These are phyloP conservation scores for Oeneis ivallda DNA, from an alignment of 2,888 invertebrate species.

Conservation along the genomic window DNA sequence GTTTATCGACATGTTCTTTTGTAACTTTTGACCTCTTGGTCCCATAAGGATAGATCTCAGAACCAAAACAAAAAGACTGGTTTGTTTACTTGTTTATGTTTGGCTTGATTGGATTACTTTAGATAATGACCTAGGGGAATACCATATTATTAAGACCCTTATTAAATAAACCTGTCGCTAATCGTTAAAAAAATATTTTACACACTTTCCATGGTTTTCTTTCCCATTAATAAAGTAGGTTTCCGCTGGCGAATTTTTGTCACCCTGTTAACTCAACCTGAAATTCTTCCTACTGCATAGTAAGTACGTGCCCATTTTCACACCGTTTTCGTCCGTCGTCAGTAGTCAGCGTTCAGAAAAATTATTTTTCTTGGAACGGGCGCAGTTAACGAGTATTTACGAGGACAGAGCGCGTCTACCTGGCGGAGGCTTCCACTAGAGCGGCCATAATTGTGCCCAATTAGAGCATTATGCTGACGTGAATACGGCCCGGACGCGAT, in stretches of 20 bases:
- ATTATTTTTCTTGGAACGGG: slow-evolving; percentile 75
- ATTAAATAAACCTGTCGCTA: no score
- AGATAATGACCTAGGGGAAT: no score
- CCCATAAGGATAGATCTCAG: no score
- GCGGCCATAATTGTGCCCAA: slow-evolving; percentile 79
- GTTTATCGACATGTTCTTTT: no score
- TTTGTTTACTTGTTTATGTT: no score
- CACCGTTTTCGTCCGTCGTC: slow-evolving; percentile 61
- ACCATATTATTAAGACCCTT: no score
- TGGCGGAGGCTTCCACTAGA: slow-evolving; percentile 74
- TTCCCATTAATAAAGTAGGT: slow-evolving; percentile 43
- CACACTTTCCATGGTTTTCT: no score
- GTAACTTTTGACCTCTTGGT: no score
- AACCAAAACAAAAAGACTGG: no score
- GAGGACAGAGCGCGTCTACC: slow-evolving; percentile 74
- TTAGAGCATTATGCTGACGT: slow-evolving; percentile 81
- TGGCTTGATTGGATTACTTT: no score
- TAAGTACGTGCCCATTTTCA: slow-evolving; percentile 70
- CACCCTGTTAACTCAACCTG: slow-evolving; percentile 65
- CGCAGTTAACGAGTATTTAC: slow-evolving; percentile 80
- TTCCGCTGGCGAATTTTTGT: slow-evolving; percentile 58
- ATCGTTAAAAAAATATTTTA: no score
- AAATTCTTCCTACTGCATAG: slow-evolving; percentile 55
- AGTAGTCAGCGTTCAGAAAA: slow-evolving; percentile 70
- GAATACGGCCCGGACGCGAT: slow-evolving; percentile 76